A percentile compares a stretch with the other conserved stretches of the same genome.
phyloP scores from a whole-genome alignment of 2,888 invertebrate species.

The Eupsilia transversa region DNA sequence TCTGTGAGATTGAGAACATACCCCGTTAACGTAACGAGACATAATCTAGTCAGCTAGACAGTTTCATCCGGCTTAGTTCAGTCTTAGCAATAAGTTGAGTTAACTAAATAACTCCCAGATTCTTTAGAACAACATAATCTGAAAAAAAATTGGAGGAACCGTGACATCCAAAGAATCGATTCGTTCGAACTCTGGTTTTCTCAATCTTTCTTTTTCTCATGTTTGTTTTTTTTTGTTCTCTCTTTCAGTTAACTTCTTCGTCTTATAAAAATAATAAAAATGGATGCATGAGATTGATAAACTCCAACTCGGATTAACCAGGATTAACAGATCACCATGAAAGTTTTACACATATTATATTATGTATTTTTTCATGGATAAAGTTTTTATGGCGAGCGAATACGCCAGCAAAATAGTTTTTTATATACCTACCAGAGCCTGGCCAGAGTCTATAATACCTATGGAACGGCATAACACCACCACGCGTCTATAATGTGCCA shows the following conservation, averaged over 20 bases:
- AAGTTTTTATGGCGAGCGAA: neutral
- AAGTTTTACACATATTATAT: neutral
- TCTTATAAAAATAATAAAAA: neutral
- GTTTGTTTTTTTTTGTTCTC: neutral
- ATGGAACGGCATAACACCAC: neutral
- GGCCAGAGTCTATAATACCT: neutral
- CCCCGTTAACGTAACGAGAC: neutral
- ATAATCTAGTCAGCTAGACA: neutral
- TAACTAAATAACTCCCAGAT: too few relatives aligned
- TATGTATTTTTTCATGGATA: neutral
- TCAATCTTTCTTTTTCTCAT: neutral
- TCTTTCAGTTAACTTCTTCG: neutral
- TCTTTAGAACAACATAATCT: neutral
- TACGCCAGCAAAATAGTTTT: neutral
- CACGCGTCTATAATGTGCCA: neutral
- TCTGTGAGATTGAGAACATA: conserved; percentile 11
- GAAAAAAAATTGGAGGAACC: neutral
- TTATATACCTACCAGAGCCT: too few relatives aligned
- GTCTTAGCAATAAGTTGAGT: neutral
- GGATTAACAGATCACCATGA: neutral
- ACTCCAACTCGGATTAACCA: neutral
- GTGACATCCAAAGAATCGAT: neutral
- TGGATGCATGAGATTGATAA: neutral
- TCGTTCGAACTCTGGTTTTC: neutral
- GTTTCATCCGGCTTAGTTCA: neutral